Evolutionary conservation across 2,113 vertebrate species (phyloP).

Genomic region (Alouatta palliata): DNA sequence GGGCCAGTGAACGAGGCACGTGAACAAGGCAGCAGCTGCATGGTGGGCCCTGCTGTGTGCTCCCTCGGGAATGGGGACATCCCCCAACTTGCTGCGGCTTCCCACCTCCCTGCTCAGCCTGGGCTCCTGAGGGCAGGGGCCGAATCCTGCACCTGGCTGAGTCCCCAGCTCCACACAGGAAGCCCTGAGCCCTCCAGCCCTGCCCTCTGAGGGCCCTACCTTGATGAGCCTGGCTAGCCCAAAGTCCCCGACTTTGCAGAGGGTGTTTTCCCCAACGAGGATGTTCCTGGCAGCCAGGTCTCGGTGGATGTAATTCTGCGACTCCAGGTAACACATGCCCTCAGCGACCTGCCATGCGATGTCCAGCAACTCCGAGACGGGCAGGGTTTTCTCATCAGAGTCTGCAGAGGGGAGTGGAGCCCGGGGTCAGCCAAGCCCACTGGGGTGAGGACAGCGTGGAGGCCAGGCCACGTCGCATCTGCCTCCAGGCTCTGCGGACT

Average conservation of each 20-base stretch:
- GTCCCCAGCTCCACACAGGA: not conserved
- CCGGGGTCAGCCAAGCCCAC: not conserved
- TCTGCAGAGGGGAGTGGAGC: slow-evolving; percentile 71
- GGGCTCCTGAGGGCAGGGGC: not conserved
- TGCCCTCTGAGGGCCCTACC: slow-evolving; percentile 70
- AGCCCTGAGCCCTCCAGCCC: fast-evolving
- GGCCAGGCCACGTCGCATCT: not conserved
- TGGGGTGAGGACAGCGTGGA: not conserved
- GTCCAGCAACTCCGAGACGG: slow-evolving; percentile 80
- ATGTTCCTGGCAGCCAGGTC: slow-evolving; percentile 91
- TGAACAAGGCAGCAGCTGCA: not conserved
- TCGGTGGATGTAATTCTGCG: slow-evolving; percentile 88
- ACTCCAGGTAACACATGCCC: slow-evolving; percentile 90
- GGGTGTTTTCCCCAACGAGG: slow-evolving; percentile 87
- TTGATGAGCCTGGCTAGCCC: slow-evolving; percentile 90
- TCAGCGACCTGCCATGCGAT: slow-evolving; percentile 88
- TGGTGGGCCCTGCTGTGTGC: not conserved
- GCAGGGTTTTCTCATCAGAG: slow-evolving; percentile 75
- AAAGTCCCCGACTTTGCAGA: slow-evolving; percentile 93
- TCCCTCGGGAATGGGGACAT: not conserved
- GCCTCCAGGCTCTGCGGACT: too few relatives aligned
- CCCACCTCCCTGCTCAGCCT: not conserved
- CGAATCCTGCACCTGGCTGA: fast-evolving
- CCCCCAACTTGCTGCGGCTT: not conserved
- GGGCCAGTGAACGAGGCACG: not conserved